Evolutionary conservation across 2,888 invertebrate genomes (phyloP).

Genomic region (Autographa pulchrina): DNA sequence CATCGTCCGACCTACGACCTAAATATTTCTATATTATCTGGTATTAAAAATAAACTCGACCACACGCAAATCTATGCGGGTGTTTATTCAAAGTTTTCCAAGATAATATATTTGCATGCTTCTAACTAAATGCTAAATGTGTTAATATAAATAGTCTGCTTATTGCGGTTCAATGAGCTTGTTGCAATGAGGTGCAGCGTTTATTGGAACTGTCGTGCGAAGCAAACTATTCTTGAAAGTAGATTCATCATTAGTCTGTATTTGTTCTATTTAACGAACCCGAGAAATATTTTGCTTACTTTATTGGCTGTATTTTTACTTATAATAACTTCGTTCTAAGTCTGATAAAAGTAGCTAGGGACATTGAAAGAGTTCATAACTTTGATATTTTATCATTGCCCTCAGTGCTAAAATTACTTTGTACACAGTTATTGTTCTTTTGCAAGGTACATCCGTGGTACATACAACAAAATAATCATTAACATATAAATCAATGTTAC

Average conservation of each 20-base stretch:
- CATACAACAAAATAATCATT: not conserved
- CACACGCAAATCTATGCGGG: constrained; percentile 32
- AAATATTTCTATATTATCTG: constrained; percentile 37
- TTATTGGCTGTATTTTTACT: not conserved
- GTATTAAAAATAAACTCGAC: constrained; percentile 40
- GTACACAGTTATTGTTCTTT: not conserved
- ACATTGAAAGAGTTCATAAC: not conserved
- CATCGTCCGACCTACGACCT: constrained; percentile 44
- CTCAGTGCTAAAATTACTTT: not conserved
- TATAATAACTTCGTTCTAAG: not conserved
- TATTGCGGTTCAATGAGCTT: constrained; percentile 40
- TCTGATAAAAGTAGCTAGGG: not conserved
- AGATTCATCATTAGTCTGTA: not conserved
- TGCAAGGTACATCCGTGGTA: not conserved
- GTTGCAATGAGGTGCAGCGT: not conserved
- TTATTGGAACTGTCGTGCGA: not conserved
- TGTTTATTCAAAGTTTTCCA: constrained; percentile 32
- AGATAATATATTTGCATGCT: constrained; percentile 39
- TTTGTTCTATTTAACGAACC: not conserved
- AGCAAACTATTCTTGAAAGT: constrained; percentile 2
- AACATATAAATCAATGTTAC: not conserved
- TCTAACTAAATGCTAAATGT: constrained; percentile 25
- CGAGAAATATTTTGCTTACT: not conserved
- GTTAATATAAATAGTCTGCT: constrained; percentile 26
- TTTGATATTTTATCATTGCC: not conserved